phyloP scores from a whole-genome alignment of 2,797 vertebrate species.

The Remorina albescens region DNA sequence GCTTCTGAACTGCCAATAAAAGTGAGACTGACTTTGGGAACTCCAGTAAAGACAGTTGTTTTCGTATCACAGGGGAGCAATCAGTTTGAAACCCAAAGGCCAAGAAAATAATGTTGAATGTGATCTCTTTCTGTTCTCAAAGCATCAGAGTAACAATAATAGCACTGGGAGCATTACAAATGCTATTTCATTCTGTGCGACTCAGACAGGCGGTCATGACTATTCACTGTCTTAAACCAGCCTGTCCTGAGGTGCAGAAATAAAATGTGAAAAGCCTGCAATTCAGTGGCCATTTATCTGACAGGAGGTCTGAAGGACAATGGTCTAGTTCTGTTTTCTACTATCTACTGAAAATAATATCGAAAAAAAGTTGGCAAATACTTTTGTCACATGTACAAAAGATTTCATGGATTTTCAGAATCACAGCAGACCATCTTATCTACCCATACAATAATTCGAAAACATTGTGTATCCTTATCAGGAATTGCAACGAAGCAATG shows the following conservation, averaged over 20 bases:
- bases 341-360: not conserved
- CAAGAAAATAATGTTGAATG: slow-evolving; percentile 2
- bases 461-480: not conserved
- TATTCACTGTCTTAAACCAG: slow-evolving; percentile 5
- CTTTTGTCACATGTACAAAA: not conserved
- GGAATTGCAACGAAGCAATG: not conserved
- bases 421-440: not conserved
- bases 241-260: slow-evolving; percentile 27
- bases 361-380: not conserved
- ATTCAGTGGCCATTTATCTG: slow-evolving; percentile 12
- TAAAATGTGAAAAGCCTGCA: slow-evolving; percentile 28
- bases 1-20: slow-evolving; percentile 10
- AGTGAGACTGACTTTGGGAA: slow-evolving; percentile 25
- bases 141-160: slow-evolving; percentile 25
- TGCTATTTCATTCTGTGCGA: slow-evolving; percentile 23
- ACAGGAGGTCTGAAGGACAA: not conserved
- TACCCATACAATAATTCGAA: not conserved
- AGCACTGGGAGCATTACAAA: slow-evolving; percentile 26
- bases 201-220: slow-evolving; percentile 14
- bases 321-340: not conserved
- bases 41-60: slow-evolving; percentile 6
- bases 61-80: slow-evolving; percentile 12
- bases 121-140: slow-evolving; percentile 12
- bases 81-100: slow-evolving; percentile 23
- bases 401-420: not conserved